These are phyloP conservation scores for Aphelenchoides fujianensis DNA, from an alignment of 1,140 invertebrate species.

Conservation along the genomic window DNA sequence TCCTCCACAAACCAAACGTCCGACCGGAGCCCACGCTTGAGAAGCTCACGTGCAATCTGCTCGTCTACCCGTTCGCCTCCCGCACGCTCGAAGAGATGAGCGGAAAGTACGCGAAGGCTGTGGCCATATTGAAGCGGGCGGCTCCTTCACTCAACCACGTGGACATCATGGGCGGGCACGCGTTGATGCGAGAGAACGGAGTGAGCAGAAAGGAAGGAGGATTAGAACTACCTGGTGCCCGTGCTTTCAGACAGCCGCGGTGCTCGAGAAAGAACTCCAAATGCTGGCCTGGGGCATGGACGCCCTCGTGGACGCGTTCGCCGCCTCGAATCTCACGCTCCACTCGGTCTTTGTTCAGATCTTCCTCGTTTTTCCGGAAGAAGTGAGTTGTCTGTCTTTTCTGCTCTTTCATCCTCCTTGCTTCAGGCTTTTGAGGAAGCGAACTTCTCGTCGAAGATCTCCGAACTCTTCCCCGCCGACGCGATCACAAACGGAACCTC, in stretches of 20 bases:
- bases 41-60: neutral
- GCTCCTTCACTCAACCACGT: neutral
- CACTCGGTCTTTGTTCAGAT: slow-evolving; percentile 6
- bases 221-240: no score
- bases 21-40: neutral
- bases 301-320: neutral
- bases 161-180: neutral
- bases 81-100: neutral
- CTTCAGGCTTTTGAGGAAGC: no score
- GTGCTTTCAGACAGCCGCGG: neutral
- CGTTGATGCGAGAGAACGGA: neutral
- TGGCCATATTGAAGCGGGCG: neutral
- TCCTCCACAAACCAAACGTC: neutral
- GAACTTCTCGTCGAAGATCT: no score
- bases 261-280: neutral
- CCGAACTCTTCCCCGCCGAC: neutral
- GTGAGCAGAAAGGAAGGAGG: no score
- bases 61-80: neutral
- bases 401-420: no score
- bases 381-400: neutral
- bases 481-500: neutral
- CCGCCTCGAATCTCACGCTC: neutral
- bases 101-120: neutral
- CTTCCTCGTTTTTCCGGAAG: slow-evolving; percentile 1
- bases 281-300: neutral